Base-by-base conservation (phyloP, 2,113 vertebrate genomes). In the Panthera uncia region DNA sequence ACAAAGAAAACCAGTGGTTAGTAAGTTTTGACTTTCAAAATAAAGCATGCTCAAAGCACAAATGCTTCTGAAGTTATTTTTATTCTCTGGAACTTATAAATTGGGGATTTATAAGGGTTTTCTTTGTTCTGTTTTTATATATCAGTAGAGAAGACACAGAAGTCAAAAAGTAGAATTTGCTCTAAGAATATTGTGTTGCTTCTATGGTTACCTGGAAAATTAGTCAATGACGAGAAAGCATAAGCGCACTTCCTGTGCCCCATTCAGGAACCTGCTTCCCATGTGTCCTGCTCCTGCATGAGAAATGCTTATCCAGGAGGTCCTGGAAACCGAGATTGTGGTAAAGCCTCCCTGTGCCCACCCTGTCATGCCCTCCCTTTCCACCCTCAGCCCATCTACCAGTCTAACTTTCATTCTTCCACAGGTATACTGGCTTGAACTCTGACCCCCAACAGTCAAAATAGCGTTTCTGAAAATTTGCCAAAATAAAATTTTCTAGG, bases 401-500 rank as follows among this genome's bases (percentile, higher is more conserved):
- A 78, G 52, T 45, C 69, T 48, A 73, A n/a, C 85, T 79, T 65
- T 93, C 76, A 57, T 88, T 92, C 27, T 81, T 50, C 76, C 12
- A 88, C 65, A 88, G 66, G 29, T 18, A 38, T 1, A 63, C 27
- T 50, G 4, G 29, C 27, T 57, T 81, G 12, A 81, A 94, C 15
- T 66, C 9, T 11, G 33, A 92, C 23, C 68, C 68, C 66, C 25
- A 82, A 93, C 4, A 89, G 38, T 21, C 31, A 31, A 88, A 29
- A 48, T 1, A 91, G 19, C 48, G 79, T 79, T 91, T 65, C 78
- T 89, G 52, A 92, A 95, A 97, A 78, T 52, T 38, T 69, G 61
- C 48, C 91, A 84, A 76, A 87, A 83, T 76, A 91, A 74, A 71
- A 45, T 38, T 85, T 95, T 90, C 89, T 93, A 80, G 71, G 80